Conservation (phyloP, 2,113 vertebrate species). For the Dryoscopus gambensis region DNA sequence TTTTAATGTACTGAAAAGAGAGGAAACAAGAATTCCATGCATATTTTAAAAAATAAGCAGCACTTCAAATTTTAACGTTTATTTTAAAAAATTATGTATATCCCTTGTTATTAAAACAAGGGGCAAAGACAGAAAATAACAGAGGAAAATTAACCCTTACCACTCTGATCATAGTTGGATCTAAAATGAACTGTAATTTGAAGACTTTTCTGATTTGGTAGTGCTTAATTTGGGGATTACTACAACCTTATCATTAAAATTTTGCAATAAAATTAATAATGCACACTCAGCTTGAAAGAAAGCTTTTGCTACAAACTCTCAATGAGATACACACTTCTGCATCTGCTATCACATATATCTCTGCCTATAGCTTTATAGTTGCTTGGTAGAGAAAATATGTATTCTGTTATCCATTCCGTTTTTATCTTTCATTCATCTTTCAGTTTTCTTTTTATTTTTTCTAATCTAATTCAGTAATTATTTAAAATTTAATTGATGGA, state of each 20-base stretch:
- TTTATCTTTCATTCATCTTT: neutral
- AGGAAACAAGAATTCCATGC: neutral
- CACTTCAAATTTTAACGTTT: neutral
- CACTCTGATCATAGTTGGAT: neutral
- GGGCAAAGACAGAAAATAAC: neutral
- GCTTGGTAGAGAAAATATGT: neutral
- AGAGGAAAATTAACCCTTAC: neutral
- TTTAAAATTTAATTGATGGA: neutral
- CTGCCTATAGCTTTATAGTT: neutral
- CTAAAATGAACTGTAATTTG: neutral
- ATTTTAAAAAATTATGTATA: neutral
- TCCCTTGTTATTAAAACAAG: neutral
- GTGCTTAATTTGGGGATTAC: neutral
- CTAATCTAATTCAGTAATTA: neutral
- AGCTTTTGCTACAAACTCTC: neutral
- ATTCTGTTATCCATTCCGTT: neutral
- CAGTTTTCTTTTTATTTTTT: neutral
- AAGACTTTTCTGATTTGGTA: neutral
- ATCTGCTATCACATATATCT: neutral
- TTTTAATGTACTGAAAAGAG: neutral
- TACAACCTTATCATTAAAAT: neutral
- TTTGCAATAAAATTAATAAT: neutral
- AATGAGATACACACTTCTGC: neutral
- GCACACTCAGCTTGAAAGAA: neutral
- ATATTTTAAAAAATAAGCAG: neutral